phyloP scores from a whole-genome alignment of 2,888 invertebrate genomes.

The Sussaba pulchella region DNA sequence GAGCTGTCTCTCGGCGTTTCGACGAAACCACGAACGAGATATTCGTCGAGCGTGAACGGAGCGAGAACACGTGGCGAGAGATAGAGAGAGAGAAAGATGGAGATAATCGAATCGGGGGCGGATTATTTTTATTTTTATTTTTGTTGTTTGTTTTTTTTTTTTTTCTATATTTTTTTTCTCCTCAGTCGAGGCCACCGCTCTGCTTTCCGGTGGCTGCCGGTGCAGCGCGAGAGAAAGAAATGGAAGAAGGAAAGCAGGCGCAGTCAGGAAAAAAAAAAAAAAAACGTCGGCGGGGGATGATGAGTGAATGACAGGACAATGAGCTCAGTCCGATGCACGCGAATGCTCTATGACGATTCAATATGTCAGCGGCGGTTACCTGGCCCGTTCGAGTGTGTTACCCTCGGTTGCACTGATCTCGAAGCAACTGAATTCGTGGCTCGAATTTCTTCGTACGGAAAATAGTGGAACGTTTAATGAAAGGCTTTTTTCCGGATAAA shows the following conservation, averaged over 20 bases:
- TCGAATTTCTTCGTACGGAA: constrained; percentile 74
- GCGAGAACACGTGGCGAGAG: constrained; percentile 32
- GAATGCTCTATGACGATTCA: constrained; percentile 84
- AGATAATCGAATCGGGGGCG: constrained; percentile 80
- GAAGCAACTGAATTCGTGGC: constrained; percentile 69
- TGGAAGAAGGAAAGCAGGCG: constrained; percentile 22
- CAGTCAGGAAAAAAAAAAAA: constrained; percentile 28
- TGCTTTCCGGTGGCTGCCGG: constrained; percentile 44
- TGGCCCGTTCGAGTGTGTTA: constrained; percentile 42
- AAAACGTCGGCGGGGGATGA: constrained; percentile 80
- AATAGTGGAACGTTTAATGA: too few relatives aligned
- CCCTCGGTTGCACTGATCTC: constrained; percentile 74
- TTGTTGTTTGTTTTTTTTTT: constrained; percentile 40
- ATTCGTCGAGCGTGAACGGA: constrained; percentile 73
- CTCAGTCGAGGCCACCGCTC: constrained; percentile 37
- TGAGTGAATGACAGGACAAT: constrained; percentile 85
- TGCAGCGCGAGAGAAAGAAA: constrained; percentile 45
- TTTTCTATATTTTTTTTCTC: constrained; percentile 11
- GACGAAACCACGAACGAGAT: constrained; percentile 12
- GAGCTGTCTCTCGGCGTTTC: constrained; percentile 29
- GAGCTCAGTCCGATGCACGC: constrained; percentile 82
- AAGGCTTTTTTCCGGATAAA: too few relatives aligned
- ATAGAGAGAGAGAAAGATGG: constrained; percentile 38
- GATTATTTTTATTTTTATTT: constrained; percentile 81
- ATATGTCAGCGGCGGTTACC: constrained; percentile 74